A percentile compares a stretch with the other conserved stretches of the same genome.
phyloP scores from a whole-genome alignment of 2,113 vertebrate genomes.

The Danionella cerebrum region DNA sequence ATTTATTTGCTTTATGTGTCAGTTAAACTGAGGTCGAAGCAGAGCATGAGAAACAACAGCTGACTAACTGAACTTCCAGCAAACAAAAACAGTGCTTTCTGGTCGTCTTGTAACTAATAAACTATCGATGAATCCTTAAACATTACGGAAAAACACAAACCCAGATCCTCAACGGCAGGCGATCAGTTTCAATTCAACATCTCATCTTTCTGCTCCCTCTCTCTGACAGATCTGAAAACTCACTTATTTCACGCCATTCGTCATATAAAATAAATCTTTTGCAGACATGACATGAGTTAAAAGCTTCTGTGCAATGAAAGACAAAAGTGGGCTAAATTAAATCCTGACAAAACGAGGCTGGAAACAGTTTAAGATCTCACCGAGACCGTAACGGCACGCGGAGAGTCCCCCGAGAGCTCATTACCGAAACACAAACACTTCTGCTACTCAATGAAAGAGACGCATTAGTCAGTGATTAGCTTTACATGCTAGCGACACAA shows the following conservation, averaged over 20 bases:
- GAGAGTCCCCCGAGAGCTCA: constrained; percentile 84
- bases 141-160: too few relatives aligned
- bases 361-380: constrained; percentile 79
- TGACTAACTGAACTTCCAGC: too few relatives aligned
- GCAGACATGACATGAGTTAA: constrained; percentile 60
- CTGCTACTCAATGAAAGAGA: constrained; percentile 72
- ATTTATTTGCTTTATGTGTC: too few relatives aligned
- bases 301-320: constrained; percentile 63
- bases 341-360: constrained; percentile 66
- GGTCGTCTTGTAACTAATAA: too few relatives aligned
- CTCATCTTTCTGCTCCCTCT: constrained; percentile 39
- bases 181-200: constrained; percentile 42
- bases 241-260: constrained; percentile 68
- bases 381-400: constrained; percentile 74
- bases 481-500: too few relatives aligned
- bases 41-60: too few relatives aligned
- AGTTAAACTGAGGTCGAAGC: too few relatives aligned
- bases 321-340: constrained; percentile 76
- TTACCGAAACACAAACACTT: constrained; percentile 77
- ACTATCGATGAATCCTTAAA: too few relatives aligned
- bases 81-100: too few relatives aligned
- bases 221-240: constrained; percentile 50
- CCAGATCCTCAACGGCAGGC: constrained; percentile 21
- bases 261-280: constrained; percentile 63
- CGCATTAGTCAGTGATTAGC: constrained; percentile 74